Conservation (phyloP, 2,797 vertebrate genomes). For the Percopsis omiscomaycus region DNA sequence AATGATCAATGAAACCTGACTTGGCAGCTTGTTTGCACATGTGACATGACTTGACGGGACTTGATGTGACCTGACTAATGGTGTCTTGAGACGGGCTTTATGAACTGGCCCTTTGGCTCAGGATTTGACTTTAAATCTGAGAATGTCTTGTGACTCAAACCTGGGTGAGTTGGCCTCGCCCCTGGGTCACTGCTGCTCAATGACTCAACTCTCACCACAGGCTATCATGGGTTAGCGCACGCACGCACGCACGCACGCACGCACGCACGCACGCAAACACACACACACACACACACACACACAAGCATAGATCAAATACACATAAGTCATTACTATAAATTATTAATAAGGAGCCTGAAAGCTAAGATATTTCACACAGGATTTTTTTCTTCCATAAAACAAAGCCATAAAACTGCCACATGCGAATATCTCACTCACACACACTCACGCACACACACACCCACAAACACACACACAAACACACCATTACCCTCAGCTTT, state of each 20-base stretch:
- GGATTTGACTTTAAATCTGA: conserved; percentile 16
- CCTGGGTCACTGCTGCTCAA: conserved; percentile 16
- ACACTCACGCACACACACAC: not conserved
- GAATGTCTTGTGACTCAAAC: conserved; percentile 26
- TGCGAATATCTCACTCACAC: not conserved
- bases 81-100: conserved; percentile 9
- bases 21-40: conserved; percentile 6
- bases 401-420: not conserved
- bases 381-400: not conserved
- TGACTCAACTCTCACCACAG: conserved; percentile 40
- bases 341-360: not conserved
- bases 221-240: conserved; percentile 3
- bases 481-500: not conserved
- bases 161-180: conserved; percentile 21
- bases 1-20: conserved; percentile 15
- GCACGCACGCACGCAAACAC: not conserved
- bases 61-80: conserved; percentile 34
- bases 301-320: not conserved
- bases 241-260: not conserved
- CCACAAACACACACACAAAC: not conserved
- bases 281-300: not conserved
- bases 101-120: conserved; percentile 16
- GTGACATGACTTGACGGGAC: conserved; percentile 31
- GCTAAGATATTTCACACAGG: not conserved
- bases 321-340: not conserved